phyloP scores from a whole-genome alignment of 2,113 vertebrate species.

The Ibidorhyncha struthersii region DNA sequence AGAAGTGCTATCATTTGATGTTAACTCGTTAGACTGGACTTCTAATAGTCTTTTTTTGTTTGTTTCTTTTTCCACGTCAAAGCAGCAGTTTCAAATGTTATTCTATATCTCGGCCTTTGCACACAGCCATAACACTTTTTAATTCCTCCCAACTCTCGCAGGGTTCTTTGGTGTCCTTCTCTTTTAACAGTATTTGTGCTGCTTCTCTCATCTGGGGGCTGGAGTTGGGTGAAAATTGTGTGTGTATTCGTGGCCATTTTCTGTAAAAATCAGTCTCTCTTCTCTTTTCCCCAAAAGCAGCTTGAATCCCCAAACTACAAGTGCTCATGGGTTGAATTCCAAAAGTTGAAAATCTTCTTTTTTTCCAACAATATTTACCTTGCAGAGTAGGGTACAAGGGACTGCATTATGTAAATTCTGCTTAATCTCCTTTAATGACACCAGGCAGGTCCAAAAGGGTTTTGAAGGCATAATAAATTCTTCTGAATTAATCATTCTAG shows the following conservation, averaged over 20 bases:
- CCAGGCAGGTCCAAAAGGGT: background rate
- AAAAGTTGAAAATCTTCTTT: background rate
- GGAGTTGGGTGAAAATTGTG: background rate
- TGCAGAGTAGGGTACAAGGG: background rate
- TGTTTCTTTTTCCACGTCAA: background rate
- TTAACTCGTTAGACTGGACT: background rate
- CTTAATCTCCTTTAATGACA: constrained; percentile 21
- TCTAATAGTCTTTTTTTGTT: background rate
- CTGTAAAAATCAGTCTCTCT: background rate
- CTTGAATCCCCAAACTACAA: background rate
- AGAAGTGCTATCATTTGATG: background rate
- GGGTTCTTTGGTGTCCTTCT: background rate
- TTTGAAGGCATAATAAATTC: background rate
- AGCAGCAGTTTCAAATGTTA: background rate
- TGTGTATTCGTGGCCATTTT: background rate
- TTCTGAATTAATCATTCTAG: constrained; percentile 20
- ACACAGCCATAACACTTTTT: background rate
- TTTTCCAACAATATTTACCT: background rate
- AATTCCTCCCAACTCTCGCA: background rate
- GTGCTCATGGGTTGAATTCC: background rate
- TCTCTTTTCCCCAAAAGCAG: background rate
- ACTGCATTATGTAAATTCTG: background rate
- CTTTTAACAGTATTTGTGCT: background rate
- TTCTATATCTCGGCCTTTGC: background rate
- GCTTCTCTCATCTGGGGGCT: background rate